Conservation (phyloP, 2,888 invertebrate species). For the Agrilus mali region DNA sequence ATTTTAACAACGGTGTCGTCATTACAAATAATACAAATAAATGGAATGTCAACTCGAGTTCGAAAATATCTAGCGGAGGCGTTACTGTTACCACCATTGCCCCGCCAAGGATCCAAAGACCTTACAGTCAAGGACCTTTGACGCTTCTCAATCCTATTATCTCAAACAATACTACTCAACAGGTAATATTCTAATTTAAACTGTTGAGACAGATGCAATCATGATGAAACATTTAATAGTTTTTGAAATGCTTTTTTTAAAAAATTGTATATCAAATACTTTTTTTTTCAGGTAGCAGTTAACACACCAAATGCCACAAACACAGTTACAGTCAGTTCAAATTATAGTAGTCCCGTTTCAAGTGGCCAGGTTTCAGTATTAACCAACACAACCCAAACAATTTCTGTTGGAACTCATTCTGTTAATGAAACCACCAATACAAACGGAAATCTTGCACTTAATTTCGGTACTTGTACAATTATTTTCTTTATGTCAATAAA, state of each 20-base stretch:
- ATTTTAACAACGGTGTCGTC: slow-evolving; percentile 34
- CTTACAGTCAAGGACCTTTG: slow-evolving; percentile 42
- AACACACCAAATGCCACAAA: slow-evolving; percentile 16
- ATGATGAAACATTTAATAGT: neutral
- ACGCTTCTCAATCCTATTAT: slow-evolving; percentile 22
- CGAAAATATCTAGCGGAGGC: slow-evolving; percentile 40
- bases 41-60: slow-evolving; percentile 36
- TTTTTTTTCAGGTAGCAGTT: slow-evolving; percentile 7
- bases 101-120: slow-evolving; percentile 36
- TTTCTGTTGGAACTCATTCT: slow-evolving; percentile 25
- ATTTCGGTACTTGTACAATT: too few species aligned
- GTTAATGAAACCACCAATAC: slow-evolving; percentile 26
- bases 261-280: neutral
- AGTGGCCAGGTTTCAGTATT: slow-evolving; percentile 31
- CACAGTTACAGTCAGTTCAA: slow-evolving; percentile 30
- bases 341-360: slow-evolving; percentile 27
- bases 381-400: slow-evolving; percentile 23
- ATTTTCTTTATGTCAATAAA: too few species aligned
- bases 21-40: slow-evolving; percentile 37
- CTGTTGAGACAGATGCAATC: neutral
- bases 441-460: slow-evolving; percentile 9
- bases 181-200: slow-evolving; percentile 17
- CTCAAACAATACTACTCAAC: slow-evolving; percentile 17
- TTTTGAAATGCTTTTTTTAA: too few species aligned
- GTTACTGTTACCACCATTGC: slow-evolving; percentile 55